These are phyloP conservation scores for Alca torda DNA, from an alignment of 2,797 vertebrate species.

Conservation along the genomic window DNA sequence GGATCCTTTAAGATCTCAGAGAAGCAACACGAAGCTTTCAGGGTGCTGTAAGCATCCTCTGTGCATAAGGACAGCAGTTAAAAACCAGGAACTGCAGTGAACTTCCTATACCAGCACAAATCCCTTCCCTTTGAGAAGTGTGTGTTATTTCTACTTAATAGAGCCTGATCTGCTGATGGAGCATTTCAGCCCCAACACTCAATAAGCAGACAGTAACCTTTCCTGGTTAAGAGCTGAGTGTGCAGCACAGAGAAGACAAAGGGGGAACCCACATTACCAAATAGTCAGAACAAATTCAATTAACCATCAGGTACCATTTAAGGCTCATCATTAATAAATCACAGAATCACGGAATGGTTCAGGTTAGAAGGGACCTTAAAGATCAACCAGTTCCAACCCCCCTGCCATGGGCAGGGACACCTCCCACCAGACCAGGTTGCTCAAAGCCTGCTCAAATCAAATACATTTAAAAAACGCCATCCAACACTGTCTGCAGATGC, in stretches of 20 bases:
- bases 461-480: not conserved
- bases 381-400: no score
- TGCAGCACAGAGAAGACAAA: not conserved
- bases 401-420: no score
- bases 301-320: not conserved
- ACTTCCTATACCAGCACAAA: not conserved
- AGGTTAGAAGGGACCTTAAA: no score
- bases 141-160: not conserved
- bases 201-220: not conserved
- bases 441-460: not conserved
- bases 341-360: no score
- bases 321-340: slow-evolving; percentile 19
- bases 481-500: not conserved
- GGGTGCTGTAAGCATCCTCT: not conserved
- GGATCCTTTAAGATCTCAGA: not conserved
- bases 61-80: not conserved
- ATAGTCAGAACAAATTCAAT: slow-evolving; percentile 10
- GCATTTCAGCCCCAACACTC: not conserved
- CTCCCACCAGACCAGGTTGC: no score
- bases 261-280: not conserved
- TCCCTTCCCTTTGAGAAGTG: not conserved
- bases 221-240: not conserved
- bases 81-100: not conserved
- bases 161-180: not conserved
- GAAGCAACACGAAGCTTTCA: not conserved